Evolutionary conservation across 1,140 invertebrate genomes (phyloP).

Genomic region (Pseudomyrmex cubaensis): DNA sequence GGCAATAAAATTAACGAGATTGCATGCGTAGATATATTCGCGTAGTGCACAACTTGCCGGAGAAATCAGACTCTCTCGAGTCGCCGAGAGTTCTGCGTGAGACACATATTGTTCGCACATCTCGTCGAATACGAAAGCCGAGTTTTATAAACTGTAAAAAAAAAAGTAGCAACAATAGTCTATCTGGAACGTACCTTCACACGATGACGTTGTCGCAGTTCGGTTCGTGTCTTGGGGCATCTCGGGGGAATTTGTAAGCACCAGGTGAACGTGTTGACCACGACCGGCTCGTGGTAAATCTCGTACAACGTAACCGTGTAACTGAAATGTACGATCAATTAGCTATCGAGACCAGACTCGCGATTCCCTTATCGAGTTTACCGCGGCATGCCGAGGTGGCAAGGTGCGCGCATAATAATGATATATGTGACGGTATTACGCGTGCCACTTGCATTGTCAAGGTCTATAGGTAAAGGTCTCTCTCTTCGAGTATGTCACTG

Average conservation of each 20-base stretch:
- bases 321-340: constrained; percentile 80
- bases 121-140: neutral
- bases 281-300: constrained; percentile 87
- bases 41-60: neutral
- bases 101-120: neutral
- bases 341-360: constrained; percentile 18
- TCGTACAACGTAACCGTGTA: constrained; percentile 87
- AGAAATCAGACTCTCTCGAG: neutral
- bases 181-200: constrained; percentile 74
- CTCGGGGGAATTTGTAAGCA: constrained; percentile 89
- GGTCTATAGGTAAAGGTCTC: constrained; percentile 35
- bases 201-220: constrained; percentile 85
- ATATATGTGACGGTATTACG: constrained; percentile 11
- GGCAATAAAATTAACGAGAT: constrained; percentile 27
- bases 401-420: constrained; percentile 46
- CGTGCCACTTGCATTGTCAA: constrained; percentile 56
- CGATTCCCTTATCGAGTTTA: constrained; percentile 60
- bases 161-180: neutral
- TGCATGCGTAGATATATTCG: neutral
- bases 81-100: neutral
- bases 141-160: neutral
- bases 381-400: constrained; percentile 2
- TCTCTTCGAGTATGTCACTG: neutral
- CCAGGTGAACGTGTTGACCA: constrained; percentile 89
- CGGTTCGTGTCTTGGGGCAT: constrained; percentile 88